Evolutionary conservation across 1,140 invertebrate genomes (phyloP).

Genomic region (Latrodectus geometricus): DNA sequence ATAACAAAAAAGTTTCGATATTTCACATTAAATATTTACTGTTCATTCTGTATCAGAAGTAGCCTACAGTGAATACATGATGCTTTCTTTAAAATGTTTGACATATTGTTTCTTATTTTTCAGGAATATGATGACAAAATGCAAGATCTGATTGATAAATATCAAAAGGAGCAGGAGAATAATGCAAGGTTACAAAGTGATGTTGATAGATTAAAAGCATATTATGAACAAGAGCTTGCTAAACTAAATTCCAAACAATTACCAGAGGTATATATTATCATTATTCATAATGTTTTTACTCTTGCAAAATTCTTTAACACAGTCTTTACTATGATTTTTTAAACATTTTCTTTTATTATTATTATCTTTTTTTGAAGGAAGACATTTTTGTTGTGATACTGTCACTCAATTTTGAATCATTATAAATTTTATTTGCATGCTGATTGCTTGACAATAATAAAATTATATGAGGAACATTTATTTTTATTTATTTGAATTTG

Average conservation of each 20-base stretch:
- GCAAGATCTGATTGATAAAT: slow-evolving; percentile 72
- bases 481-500: too few species aligned
- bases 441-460: too few species aligned
- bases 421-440: too few species aligned
- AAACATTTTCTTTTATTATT: background rate
- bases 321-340: background rate
- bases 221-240: slow-evolving; percentile 74
- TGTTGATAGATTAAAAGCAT: slow-evolving; percentile 72
- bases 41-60: too few species aligned
- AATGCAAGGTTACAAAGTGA: slow-evolving; percentile 75
- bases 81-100: too few species aligned
- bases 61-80: too few species aligned
- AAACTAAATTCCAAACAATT: slow-evolving; percentile 68
- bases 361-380: background rate
- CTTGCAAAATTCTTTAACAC: background rate
- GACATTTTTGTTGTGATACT: too few species aligned
- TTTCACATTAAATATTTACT: too few species aligned
- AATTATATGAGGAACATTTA: too few species aligned
- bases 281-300: background rate
- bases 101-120: slow-evolving; percentile 7
- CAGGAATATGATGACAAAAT: slow-evolving; percentile 73
- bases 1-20: too few species aligned
- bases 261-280: slow-evolving; percentile 25
- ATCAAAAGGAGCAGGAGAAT: slow-evolving; percentile 74
- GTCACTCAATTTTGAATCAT: too few species aligned